Percentiles rank a stretch among this genome's conserved stretches.
Conservation (phyloP, 2,888 invertebrate genomes). For the Dynastes hyllus region DNA sequence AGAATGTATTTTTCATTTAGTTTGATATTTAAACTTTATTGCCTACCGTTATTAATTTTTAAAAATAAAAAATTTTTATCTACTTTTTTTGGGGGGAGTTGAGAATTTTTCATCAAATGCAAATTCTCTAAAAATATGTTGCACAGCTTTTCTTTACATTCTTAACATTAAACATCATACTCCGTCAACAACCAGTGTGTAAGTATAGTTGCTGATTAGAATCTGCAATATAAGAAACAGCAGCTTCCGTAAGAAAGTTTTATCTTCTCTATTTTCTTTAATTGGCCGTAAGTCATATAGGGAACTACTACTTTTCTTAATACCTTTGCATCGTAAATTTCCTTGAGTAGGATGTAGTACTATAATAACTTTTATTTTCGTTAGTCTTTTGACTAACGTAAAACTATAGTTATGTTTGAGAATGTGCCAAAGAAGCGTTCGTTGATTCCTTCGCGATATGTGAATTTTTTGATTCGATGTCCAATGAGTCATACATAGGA, state of each 20-base stretch:
- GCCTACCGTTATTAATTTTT: no score
- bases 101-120: no score
- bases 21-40: no score
- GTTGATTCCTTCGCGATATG: slow-evolving; percentile 80
- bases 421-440: slow-evolving; percentile 80
- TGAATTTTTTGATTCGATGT: slow-evolving; percentile 75
- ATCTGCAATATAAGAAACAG: slow-evolving; percentile 1
- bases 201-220: no score
- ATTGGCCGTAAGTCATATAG: no score
- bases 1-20: no score
- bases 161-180: no score
- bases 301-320: background rate
- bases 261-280: background rate
- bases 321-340: background rate
- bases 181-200: no score
- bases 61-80: no score
- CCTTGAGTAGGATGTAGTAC: slow-evolving; percentile 43
- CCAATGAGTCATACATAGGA: slow-evolving; percentile 87
- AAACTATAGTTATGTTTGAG: slow-evolving; percentile 82
- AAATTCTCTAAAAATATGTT: no score
- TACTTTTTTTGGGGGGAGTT: no score
- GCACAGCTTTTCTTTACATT: no score
- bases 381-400: slow-evolving; percentile 68
- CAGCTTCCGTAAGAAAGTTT: background rate
- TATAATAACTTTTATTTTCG: slow-evolving; percentile 44